Evolutionary conservation across 2,797 vertebrate genomes (phyloP).

Genomic region (Pseudomugil tenellus): DNA sequence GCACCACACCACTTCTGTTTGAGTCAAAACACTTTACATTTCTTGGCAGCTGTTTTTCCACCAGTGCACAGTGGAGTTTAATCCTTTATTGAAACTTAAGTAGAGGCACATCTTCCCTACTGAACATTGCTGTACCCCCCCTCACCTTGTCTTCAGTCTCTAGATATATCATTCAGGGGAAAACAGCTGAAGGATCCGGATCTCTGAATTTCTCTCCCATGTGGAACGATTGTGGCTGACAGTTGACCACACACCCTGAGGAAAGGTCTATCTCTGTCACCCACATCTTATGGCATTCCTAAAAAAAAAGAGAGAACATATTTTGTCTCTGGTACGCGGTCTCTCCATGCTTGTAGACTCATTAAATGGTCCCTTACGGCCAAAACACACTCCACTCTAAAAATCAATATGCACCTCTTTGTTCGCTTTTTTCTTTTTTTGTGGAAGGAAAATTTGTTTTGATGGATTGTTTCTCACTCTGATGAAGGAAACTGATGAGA

Average conservation of each 20-base stretch:
- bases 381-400: constrained; percentile 74
- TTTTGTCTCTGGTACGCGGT: constrained; percentile 68
- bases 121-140: constrained; percentile 17
- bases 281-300: constrained; percentile 47
- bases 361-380: constrained; percentile 81
- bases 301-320: constrained; percentile 67
- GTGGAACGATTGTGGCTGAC: constrained; percentile 42
- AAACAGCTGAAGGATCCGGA: constrained; percentile 29
- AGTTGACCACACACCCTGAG: constrained; percentile 41
- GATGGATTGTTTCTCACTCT: constrained; percentile 69
- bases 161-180: constrained; percentile 15
- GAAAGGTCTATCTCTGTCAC: constrained; percentile 56
- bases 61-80: background rate
- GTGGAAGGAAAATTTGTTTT: constrained; percentile 59
- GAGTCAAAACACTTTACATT: constrained; percentile 2
- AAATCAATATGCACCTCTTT: constrained; percentile 79
- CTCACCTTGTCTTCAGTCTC: constrained; percentile 23
- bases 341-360: constrained; percentile 77
- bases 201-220: constrained; percentile 34
- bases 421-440: constrained; percentile 28
- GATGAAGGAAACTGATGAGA: constrained; percentile 72
- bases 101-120: constrained; percentile 26
- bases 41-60: constrained; percentile 1
- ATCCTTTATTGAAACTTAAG: constrained; percentile 19
- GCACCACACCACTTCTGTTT: background rate